Evolutionary conservation across 1,140 invertebrate species (phyloP).

Genomic region (Magallana ariakensis): DNA sequence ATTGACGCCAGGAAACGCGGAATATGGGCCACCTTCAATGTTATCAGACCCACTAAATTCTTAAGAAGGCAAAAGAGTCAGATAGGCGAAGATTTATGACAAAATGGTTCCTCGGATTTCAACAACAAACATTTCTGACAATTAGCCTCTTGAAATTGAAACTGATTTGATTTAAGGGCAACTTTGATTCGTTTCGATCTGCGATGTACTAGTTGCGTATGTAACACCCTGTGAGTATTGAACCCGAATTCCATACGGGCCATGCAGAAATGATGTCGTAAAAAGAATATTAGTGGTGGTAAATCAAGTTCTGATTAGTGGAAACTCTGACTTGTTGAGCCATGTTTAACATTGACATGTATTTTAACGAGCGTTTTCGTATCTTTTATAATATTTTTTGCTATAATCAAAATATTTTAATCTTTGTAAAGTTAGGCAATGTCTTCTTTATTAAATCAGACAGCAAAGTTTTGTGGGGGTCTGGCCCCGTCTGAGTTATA

Average conservation of each 20-base stretch:
- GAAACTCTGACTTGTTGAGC: no score
- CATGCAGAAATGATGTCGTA: neutral
- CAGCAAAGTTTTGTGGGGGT: no score
- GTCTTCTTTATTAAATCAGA: no score
- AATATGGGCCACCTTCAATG: neutral
- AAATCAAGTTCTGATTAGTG: neutral
- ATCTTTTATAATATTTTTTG: no score
- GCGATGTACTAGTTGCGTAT: neutral
- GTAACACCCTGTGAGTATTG: neutral
- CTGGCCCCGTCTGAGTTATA: no score
- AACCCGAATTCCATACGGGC: neutral
- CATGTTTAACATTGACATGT: no score
- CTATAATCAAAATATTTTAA: no score
- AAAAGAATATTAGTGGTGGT: constrained; percentile 4
- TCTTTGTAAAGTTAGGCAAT: no score
- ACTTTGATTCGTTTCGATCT: constrained; percentile 3
- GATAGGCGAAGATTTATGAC: constrained; percentile 6
- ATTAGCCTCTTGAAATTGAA: constrained; percentile 17
- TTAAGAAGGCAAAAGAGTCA: neutral
- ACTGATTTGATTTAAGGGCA: constrained; percentile 15
- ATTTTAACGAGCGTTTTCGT: no score
- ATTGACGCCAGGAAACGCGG: neutral
- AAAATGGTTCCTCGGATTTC: constrained; percentile 31
- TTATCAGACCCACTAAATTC: constrained; percentile 25
- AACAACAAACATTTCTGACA: neutral